Conservation (phyloP, 2,797 vertebrate genomes). For the Merluccius polli region DNA sequence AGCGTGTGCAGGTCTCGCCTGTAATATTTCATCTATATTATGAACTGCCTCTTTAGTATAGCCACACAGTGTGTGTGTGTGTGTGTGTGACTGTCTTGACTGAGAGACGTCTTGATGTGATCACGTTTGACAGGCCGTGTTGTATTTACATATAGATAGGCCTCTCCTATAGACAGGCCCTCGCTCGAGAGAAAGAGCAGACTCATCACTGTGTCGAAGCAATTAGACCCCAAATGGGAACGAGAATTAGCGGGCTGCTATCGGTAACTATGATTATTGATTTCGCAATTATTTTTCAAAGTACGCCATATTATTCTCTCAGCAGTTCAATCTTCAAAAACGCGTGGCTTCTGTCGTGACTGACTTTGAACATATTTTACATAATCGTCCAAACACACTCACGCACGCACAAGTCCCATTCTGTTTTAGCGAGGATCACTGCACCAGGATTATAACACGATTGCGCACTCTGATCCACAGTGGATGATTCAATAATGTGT, state of each 20-base stretch:
- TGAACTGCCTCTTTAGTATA: not conserved
- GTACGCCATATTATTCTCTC: too few relatives aligned
- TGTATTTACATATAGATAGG: not conserved
- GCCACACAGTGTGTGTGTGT: not conserved
- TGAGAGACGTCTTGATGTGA: not conserved
- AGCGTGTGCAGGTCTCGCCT: not conserved
- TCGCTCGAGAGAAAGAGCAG: not conserved
- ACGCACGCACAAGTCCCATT: not conserved
- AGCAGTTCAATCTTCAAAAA: too few relatives aligned
- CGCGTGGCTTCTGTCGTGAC: too few relatives aligned
- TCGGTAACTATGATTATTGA: not conserved
- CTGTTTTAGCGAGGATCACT: too few relatives aligned
- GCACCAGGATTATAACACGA: too few relatives aligned
- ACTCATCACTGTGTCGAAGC: not conserved
- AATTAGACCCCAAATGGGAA: not conserved
- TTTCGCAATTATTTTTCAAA: too few relatives aligned
- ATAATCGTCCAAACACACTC: not conserved
- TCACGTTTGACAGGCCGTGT: not conserved
- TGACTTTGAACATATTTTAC: too few relatives aligned
- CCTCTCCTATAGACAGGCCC: not conserved
- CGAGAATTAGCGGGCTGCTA: not conserved
- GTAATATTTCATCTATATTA: not conserved
- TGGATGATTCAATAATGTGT: too few relatives aligned
- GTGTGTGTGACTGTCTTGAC: too few relatives aligned
- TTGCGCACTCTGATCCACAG: too few relatives aligned